Conservation (phyloP, 2,113 vertebrate species). For the Isurus oxyrinchus region DNA sequence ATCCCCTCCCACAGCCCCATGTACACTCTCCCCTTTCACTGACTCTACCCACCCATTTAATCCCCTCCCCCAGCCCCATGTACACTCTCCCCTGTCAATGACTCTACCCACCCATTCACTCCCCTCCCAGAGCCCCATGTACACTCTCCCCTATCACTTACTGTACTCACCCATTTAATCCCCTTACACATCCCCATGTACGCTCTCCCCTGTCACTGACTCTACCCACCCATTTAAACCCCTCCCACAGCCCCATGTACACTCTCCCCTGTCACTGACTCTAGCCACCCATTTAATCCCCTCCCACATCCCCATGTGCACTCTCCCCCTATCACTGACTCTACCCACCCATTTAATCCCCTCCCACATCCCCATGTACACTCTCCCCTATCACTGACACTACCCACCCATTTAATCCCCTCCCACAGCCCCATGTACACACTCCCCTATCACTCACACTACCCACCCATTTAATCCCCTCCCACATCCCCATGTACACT, state of each 20-base stretch:
- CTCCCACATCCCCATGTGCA: not conserved
- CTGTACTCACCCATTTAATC: too few species aligned
- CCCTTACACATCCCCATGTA: too few species aligned
- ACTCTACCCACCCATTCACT: too few species aligned
- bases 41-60: not conserved
- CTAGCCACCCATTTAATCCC: not conserved
- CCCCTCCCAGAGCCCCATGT: too few species aligned
- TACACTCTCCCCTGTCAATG: not conserved
- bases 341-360: not conserved
- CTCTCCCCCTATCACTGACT: not conserved
- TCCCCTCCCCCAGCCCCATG: not conserved
- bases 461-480: not conserved
- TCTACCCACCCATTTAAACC: not conserved
- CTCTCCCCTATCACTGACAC: not conserved
- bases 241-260: too few species aligned
- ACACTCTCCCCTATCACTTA: too few species aligned
- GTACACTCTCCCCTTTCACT: not conserved
- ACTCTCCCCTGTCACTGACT: too few species aligned
- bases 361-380: not conserved
- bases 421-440: not conserved
- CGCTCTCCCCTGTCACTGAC: too few species aligned
- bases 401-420: not conserved
- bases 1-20: too few species aligned
- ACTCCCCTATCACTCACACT: not conserved
- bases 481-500: not conserved